phyloP scores from a whole-genome alignment of 2,888 invertebrate genomes.

The Timandra comae region DNA sequence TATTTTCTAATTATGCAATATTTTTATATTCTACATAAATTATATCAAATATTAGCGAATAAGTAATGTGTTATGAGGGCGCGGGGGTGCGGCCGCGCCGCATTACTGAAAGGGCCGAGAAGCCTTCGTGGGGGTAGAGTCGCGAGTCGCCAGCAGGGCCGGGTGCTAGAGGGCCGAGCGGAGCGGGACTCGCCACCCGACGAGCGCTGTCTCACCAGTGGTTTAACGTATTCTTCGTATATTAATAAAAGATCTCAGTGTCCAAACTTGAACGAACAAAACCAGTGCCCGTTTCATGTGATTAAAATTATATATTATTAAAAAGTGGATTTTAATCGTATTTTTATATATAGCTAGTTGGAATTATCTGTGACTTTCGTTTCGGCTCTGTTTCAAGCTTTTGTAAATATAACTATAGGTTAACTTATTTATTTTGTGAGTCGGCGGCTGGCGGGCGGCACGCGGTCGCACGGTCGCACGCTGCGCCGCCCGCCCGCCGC shows the following conservation, averaged over 20 bases:
- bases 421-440: conserved; percentile 69
- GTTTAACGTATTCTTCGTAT: conserved; percentile 36
- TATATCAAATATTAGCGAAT: conserved; percentile 47
- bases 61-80: conserved; percentile 23
- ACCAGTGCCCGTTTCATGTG: conserved; percentile 71
- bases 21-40: conserved; percentile 54
- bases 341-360: conserved; percentile 66
- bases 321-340: conserved; percentile 60
- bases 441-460: conserved; percentile 30
- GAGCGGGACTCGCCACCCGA: conserved; percentile 22
- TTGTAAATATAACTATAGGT: conserved; percentile 70
- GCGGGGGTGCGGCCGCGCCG: conserved; percentile 19
- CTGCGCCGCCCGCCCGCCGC: conserved; percentile 15
- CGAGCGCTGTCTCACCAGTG: conserved; percentile 40
- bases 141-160: too few species aligned
- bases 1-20: conserved; percentile 35
- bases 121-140: conserved; percentile 41
- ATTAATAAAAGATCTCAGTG: conserved; percentile 63
- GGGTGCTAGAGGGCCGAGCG: conserved; percentile 60
- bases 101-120: conserved; percentile 41
- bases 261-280: conserved; percentile 65
- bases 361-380: conserved; percentile 60
- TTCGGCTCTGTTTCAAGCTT: conserved; percentile 66
- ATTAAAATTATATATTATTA: conserved; percentile 49
- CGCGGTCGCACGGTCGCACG: conserved; percentile 22